These are phyloP conservation scores for Platyscapa corneri DNA, from an alignment of 1,140 invertebrate species.

Conservation along the genomic window DNA sequence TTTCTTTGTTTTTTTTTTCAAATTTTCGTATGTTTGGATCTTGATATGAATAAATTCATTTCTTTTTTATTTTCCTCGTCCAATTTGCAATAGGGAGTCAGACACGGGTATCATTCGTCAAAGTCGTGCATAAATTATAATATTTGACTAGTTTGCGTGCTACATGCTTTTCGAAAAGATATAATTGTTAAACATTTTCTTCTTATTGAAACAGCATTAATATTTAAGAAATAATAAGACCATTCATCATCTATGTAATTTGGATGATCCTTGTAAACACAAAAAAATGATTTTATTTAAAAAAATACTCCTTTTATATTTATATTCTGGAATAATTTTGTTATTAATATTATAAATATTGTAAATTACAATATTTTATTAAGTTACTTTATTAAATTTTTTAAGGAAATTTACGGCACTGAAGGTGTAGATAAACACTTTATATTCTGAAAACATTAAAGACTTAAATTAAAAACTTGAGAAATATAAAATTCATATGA, in stretches of 20 bases:
- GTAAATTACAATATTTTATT: too few relatives aligned
- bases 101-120: background rate
- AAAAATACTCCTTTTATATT: background rate
- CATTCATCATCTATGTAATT: background rate
- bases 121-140: background rate
- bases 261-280: background rate
- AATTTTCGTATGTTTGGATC: background rate
- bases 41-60: background rate
- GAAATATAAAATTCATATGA: too few relatives aligned
- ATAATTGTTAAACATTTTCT: background rate
- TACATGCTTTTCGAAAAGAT: background rate
- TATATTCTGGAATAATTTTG: background rate
- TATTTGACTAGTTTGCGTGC: background rate
- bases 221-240: background rate
- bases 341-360: too few relatives aligned
- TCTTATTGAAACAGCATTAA: background rate
- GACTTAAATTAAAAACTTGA: too few relatives aligned
- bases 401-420: too few relatives aligned
- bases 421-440: too few relatives aligned
- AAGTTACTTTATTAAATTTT: too few relatives aligned
- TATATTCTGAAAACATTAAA: too few relatives aligned
- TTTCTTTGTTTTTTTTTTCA: too few relatives aligned
- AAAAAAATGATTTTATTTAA: background rate
- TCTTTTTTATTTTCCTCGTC: background rate
- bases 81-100: background rate